Percentiles rank a stretch among this genome's conserved stretches.
Conservation (phyloP, 2,113 vertebrate species). For the Otolemur garnettii region DNA sequence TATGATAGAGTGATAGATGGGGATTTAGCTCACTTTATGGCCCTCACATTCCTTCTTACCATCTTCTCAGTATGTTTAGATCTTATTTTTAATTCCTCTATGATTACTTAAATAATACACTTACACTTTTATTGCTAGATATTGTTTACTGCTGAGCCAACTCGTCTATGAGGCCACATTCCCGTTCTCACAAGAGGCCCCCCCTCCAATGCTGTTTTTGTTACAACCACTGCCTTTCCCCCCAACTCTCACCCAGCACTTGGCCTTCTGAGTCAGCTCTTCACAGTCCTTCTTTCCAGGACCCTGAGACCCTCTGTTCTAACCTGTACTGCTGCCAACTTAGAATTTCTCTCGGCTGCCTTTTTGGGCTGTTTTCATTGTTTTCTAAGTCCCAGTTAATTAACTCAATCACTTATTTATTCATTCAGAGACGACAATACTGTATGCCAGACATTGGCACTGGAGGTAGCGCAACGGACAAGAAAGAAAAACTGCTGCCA, state of each 20-base stretch:
- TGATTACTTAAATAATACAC: neutral
- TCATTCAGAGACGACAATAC: neutral
- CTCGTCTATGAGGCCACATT: neutral
- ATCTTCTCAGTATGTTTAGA: neutral
- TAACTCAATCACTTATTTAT: neutral
- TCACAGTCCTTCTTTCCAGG: neutral
- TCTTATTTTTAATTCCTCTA: neutral
- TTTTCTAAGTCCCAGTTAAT: neutral
- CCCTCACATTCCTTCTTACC: neutral
- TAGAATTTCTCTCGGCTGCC: neutral
- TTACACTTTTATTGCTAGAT: neutral
- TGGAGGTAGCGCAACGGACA: neutral
- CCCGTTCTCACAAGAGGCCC: neutral
- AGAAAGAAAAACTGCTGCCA: neutral
- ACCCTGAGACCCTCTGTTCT: neutral
- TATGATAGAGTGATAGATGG: neutral
- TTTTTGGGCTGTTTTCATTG: neutral
- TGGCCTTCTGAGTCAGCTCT: neutral
- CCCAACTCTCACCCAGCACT: neutral
- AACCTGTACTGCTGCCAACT: neutral
- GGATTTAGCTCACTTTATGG: neutral
- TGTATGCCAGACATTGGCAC: neutral
- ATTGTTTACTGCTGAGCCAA: neutral
- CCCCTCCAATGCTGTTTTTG: neutral
- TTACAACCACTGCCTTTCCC: neutral